Conservation (phyloP, 2,113 vertebrate species). For the Cygnus buccinator region DNA sequence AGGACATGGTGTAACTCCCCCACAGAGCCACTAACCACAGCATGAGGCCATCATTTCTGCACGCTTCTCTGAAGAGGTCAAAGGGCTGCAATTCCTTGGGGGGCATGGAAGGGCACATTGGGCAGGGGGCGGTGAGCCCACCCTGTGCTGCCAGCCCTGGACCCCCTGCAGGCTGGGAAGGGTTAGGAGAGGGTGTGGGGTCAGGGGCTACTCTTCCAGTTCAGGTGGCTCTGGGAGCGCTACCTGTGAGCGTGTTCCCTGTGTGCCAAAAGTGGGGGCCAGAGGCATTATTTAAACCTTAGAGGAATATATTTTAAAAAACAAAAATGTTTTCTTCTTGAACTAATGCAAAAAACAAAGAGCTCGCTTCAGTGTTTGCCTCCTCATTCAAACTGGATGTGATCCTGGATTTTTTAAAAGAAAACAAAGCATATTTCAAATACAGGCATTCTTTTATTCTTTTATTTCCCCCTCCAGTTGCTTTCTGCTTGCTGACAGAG, state of each 20-base stretch:
- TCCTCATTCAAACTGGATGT: conserved; percentile 18
- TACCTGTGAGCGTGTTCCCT: neutral
- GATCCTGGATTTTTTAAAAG: conserved; percentile 29
- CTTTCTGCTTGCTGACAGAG: conserved; percentile 25
- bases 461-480: neutral
- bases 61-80: neutral
- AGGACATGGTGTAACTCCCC: neutral
- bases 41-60: neutral
- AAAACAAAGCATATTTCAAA: conserved; percentile 51
- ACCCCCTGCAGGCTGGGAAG: neutral
- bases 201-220: no score
- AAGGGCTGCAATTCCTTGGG: neutral
- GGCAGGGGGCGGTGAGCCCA: neutral
- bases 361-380: neutral
- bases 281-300: neutral
- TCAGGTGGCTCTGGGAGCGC: neutral
- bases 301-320: neutral
- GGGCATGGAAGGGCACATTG: neutral
- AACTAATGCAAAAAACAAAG: conserved; percentile 30
- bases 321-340: neutral
- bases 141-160: no score
- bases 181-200: neutral
- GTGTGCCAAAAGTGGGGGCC: neutral
- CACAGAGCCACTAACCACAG: neutral
- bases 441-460: neutral